Evolutionary conservation across 2,797 vertebrate genomes (phyloP).

Genomic region (Leptoclinus maculatus): DNA sequence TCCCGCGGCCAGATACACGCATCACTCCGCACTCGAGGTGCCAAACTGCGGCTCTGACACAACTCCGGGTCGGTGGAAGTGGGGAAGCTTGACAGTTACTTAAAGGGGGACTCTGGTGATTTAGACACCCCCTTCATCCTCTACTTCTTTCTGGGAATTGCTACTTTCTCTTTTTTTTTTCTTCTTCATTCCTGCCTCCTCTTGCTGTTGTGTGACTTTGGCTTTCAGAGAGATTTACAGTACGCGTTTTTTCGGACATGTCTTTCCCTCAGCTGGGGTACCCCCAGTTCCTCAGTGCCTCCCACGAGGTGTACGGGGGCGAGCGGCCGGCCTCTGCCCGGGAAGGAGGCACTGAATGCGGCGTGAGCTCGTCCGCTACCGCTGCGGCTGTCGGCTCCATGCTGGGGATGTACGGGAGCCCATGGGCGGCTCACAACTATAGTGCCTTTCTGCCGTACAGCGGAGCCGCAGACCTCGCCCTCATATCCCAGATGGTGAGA

Average conservation of each 20-base stretch:
- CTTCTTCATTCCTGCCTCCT: constrained; percentile 35
- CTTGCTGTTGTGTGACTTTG: constrained; percentile 57
- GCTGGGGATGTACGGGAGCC: constrained; percentile 95
- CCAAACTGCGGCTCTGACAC: constrained; percentile 89
- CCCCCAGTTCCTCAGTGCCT: constrained; percentile 93
- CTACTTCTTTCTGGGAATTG: constrained; percentile 70
- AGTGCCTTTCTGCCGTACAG: constrained; percentile 97
- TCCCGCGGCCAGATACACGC: constrained; percentile 90
- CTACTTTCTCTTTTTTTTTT: constrained; percentile 46
- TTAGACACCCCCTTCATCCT: constrained; percentile 65
- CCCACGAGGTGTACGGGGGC: constrained; percentile 90
- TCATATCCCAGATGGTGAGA: constrained; percentile 97
- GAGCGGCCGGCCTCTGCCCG: constrained; percentile 91
- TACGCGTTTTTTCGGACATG: constrained; percentile 84
- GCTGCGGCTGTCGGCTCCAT: constrained; percentile 93
- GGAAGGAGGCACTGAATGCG: constrained; percentile 87
- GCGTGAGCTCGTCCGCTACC: constrained; percentile 84
- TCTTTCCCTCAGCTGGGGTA: constrained; percentile 97
- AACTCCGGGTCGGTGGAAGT: constrained; percentile 77
- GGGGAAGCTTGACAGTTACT: constrained; percentile 79
- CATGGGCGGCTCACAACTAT: constrained; percentile 94
- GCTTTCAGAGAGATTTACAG: constrained; percentile 65
- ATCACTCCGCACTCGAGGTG: constrained; percentile 92
- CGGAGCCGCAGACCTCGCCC: constrained; percentile 91
- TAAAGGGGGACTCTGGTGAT: constrained; percentile 70